Base-by-base conservation (phyloP, 2,113 vertebrate genomes). In the Suricata suricatta region DNA sequence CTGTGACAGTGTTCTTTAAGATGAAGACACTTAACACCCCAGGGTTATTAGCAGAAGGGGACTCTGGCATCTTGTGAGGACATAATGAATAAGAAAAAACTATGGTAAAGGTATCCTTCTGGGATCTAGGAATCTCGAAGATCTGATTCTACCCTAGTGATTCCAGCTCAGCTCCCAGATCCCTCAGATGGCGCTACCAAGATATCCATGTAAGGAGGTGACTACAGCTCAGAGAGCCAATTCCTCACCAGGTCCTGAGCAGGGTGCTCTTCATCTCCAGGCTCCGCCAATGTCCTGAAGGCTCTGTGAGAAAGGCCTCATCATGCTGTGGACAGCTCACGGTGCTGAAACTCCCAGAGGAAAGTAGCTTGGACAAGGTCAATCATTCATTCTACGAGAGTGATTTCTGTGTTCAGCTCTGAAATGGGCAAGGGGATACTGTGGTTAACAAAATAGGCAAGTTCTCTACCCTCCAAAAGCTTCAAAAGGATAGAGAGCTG, bases 1-100 rank as follows among this genome's bases (percentile, higher is more conserved):
- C 2, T 85, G 4, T 94, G 83, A 82, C 97, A 96, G 93, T 72
- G 85, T 52, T 90, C 33, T 93, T 47, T 50, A 93, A 35, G 19
- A 50, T 50, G 66, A 92, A 88, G 60, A 3, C 4, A 25, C 41
- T 33, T 13, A 96, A 68, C 79, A 71, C 8, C 1, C 9, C 14
- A 27, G 15, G 52, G 29, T 54, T 68, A 19, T 76, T 81, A 81
- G 19, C 8, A 8, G 64, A 92, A 69, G 9, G 47, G 33, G 47
- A 88, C 12, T 71, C 68, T 88, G 44, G 33, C 60, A 16, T 71
- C 60, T 69, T 71, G 9, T 25, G 21, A 72, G 93, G 21, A 27
- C n/a, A 23, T 38, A 88, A 88, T 69, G 88, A 81, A 92, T 77
- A 66, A 87, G 47, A 68, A 50, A 11, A 54, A 69, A 68, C 80